Percentiles rank a stretch among this genome's conserved stretches.
These are phyloP conservation scores for Procambarus virginalis DNA, from an alignment of 1,140 invertebrate species.

Conservation along the genomic window DNA sequence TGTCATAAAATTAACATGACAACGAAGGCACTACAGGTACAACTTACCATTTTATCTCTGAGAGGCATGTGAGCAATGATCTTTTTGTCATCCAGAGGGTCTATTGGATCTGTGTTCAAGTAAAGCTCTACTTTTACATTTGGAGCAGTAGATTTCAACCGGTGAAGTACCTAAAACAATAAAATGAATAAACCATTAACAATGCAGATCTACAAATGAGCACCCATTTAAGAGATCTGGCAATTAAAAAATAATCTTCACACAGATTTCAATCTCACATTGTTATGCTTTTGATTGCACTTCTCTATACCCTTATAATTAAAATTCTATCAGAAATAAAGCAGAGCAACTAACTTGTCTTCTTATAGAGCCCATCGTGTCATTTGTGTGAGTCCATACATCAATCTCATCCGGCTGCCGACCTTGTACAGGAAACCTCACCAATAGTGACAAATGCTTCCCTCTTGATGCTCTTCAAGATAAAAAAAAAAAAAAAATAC, in stretches of 20 bases:
- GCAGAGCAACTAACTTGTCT: conserved; percentile 72
- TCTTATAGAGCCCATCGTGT: conserved; percentile 88
- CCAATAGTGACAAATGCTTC: conserved; percentile 89
- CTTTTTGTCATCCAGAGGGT: conserved; percentile 90
- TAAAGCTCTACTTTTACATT: conserved; percentile 89
- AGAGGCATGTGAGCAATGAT: conserved; percentile 90
- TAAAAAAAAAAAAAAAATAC: neutral
- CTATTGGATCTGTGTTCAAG: conserved; percentile 90
- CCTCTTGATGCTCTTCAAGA: conserved; percentile 86
- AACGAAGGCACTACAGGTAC: neutral
- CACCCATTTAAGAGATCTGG: no score
- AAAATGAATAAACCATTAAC: neutral
- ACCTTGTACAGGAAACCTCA: conserved; percentile 92
- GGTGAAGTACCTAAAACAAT: conserved; percentile 79
- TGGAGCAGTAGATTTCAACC: conserved; percentile 80
- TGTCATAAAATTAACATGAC: no score
- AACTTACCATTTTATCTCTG: conserved; percentile 89
- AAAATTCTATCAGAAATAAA: neutral
- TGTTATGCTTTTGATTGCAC: neutral
- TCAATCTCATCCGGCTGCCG: conserved; percentile 94
- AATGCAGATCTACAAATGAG: no score
- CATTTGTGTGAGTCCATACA: conserved; percentile 94
- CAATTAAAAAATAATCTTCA: no score
- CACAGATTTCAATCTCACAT: no score
- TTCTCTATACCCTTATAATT: neutral